These are phyloP conservation scores for Lepisosteus oculatus DNA, from an alignment of 2,113 vertebrate species.

Conservation along the genomic window DNA sequence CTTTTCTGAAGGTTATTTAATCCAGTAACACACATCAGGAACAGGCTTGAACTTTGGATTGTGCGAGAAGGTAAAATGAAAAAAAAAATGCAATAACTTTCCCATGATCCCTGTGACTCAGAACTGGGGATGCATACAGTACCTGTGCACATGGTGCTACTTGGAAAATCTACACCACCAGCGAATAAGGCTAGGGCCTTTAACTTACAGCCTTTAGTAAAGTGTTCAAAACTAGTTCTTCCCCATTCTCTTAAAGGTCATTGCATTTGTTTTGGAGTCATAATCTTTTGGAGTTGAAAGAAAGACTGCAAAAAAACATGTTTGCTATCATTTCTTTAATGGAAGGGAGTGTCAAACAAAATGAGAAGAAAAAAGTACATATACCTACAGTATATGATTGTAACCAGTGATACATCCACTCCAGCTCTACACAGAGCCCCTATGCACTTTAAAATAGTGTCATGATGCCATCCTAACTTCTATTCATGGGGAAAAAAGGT, in stretches of 20 bases:
- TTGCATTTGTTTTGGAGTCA: slow-evolving; percentile 61
- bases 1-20: slow-evolving; percentile 69
- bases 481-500: too few relatives aligned
- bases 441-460: too few relatives aligned
- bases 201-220: slow-evolving; percentile 77
- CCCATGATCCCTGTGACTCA: slow-evolving; percentile 48
- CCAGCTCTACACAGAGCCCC: not conserved
- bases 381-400: slow-evolving; percentile 48
- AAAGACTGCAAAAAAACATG: slow-evolving; percentile 44
- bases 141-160: slow-evolving; percentile 59
- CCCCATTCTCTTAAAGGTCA: slow-evolving; percentile 77
- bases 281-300: slow-evolving; percentile 38
- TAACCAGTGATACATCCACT: not conserved
- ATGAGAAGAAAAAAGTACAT: slow-evolving; percentile 35
- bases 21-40: slow-evolving; percentile 52
- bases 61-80: slow-evolving; percentile 39
- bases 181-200: slow-evolving; percentile 81
- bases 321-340: slow-evolving; percentile 42
- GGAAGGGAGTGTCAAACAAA: slow-evolving; percentile 43
- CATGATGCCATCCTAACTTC: too few relatives aligned
- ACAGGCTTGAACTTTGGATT: slow-evolving; percentile 65
- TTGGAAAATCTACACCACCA: slow-evolving; percentile 66
- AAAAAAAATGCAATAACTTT: slow-evolving; percentile 68
- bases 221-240: slow-evolving; percentile 64
- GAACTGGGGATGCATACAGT: slow-evolving; percentile 48